A percentile compares a stretch with the other conserved stretches of the same genome.
Conservation (phyloP, 1,140 invertebrate species). For the Phenacoccus solenopsis region DNA sequence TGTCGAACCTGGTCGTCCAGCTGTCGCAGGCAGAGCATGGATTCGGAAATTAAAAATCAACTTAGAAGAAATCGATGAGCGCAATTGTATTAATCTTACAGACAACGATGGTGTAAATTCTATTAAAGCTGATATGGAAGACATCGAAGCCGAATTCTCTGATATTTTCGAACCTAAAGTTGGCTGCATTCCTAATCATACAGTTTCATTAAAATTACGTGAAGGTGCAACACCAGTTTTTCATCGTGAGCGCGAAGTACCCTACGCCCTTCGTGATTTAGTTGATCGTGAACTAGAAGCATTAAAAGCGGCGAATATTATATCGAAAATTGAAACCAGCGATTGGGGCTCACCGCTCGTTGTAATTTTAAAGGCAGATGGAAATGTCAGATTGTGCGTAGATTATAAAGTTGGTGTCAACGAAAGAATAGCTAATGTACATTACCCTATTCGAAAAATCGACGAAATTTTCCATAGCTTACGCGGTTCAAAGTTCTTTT, state of each 20-base stretch:
- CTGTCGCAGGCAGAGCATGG: conserved; percentile 20
- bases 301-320: neutral
- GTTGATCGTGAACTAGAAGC: conserved; percentile 7
- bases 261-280: neutral
- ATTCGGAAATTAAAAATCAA: conserved; percentile 23
- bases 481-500: neutral
- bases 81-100: too few relatives aligned
- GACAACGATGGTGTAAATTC: neutral
- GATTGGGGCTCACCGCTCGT: conserved; percentile 17
- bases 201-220: neutral
- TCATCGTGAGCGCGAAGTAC: neutral
- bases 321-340: neutral
- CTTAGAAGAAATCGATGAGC: neutral
- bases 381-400: conserved; percentile 13
- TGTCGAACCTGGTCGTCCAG: neutral
- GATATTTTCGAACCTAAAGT: neutral
- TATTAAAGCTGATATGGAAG: neutral
- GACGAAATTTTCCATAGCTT: neutral
- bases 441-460: neutral
- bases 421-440: neutral
- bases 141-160: neutral
- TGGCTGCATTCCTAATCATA: neutral
- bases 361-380: conserved; percentile 4
- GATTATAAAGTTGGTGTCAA: conserved; percentile 13
- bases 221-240: conserved; percentile 18